A percentile compares a stretch with the other conserved stretches of the same genome.
phyloP scores from a whole-genome alignment of 2,888 invertebrate species.

The Calephelis perditalis region DNA sequence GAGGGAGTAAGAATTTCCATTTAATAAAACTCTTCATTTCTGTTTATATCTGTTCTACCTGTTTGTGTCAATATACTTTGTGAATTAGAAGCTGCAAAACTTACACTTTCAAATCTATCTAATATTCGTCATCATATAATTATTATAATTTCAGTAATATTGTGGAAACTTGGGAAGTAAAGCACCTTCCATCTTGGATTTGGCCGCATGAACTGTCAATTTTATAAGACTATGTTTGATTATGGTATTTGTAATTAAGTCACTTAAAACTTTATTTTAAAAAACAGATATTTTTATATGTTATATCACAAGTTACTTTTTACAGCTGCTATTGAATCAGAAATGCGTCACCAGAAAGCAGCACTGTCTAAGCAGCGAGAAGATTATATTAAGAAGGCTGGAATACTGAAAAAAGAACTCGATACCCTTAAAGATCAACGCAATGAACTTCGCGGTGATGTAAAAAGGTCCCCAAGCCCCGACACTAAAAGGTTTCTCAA shows the following conservation, averaged over 20 bases:
- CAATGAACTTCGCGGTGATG: conserved; percentile 84
- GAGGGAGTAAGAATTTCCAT: no score
- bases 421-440: conserved; percentile 88
- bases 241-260: conserved; percentile 3
- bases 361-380: conserved; percentile 88
- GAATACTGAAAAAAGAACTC: conserved; percentile 85
- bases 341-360: conserved; percentile 89
- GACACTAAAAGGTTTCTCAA: conserved; percentile 88
- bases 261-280: conserved; percentile 15
- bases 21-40: no score
- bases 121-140: conserved; percentile 16
- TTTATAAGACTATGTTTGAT: neutral
- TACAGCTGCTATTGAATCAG: conserved; percentile 85
- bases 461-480: conserved; percentile 83
- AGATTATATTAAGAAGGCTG: conserved; percentile 87
- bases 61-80: no score
- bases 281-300: conserved; percentile 3
- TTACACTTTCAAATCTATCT: no score
- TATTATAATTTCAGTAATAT: neutral
- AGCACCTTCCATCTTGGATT: neutral
- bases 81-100: no score
- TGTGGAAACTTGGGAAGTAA: neutral
- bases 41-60: no score
- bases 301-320: conserved; percentile 28
- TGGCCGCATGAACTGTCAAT: neutral